phyloP scores from a whole-genome alignment of 2,888 invertebrate species.

The Agonopterix subpropinquella region DNA sequence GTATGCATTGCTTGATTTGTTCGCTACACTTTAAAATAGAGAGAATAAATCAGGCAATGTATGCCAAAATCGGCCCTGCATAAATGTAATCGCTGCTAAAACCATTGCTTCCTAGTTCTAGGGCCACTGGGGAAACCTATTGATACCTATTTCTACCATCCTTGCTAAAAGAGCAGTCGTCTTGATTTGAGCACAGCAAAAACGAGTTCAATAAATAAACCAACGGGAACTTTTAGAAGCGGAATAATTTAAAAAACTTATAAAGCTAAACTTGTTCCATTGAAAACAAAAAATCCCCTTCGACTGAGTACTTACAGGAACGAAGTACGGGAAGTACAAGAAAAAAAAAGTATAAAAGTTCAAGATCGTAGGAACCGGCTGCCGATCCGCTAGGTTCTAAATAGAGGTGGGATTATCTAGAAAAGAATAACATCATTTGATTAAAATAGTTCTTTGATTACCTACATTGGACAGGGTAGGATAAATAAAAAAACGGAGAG shows the following conservation, averaged over 20 bases:
- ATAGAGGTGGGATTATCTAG: background rate
- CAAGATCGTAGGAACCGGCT: slow-evolving; percentile 6
- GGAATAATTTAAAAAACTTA: slow-evolving; percentile 4
- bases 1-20: too few species aligned
- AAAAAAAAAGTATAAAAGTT: slow-evolving; percentile 6
- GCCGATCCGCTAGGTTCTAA: slow-evolving; percentile 4
- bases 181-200: background rate
- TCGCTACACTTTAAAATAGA: too few species aligned
- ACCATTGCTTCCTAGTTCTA: too few species aligned
- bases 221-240: background rate
- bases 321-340: background rate
- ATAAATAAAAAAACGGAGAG: too few species aligned
- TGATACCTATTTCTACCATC: too few species aligned
- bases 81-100: too few species aligned
- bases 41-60: too few species aligned
- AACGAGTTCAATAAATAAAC: background rate
- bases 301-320: background rate
- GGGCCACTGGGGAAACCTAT: too few species aligned
- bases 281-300: slow-evolving; percentile 2
- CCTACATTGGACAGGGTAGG: too few species aligned
- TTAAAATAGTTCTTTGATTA: too few species aligned
- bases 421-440: background rate
- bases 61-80: too few species aligned
- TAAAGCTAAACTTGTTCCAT: background rate
- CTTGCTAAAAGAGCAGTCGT: too few species aligned